These are phyloP conservation scores for Takifugu rubripes DNA, from an alignment of 2,797 vertebrate genomes.

Conservation along the genomic window DNA sequence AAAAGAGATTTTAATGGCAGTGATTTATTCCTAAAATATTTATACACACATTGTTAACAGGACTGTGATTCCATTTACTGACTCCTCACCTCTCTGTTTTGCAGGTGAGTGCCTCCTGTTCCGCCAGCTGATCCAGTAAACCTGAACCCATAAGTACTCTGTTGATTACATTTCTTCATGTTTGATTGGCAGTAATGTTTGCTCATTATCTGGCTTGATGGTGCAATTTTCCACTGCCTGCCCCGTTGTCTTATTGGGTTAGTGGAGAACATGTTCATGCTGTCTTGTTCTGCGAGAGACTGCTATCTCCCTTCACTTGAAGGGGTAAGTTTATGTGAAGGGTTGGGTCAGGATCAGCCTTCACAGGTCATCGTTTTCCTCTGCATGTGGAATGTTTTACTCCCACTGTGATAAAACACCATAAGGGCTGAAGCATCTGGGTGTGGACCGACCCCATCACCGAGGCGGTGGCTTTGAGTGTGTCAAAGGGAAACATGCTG, in stretches of 20 bases:
- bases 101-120: constrained; percentile 69
- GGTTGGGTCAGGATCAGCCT: constrained; percentile 31
- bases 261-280: background rate
- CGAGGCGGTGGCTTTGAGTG: constrained; percentile 9
- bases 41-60: no score
- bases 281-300: constrained; percentile 15
- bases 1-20: no score
- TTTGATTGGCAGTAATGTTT: background rate
- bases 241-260: background rate
- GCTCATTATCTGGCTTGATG: background rate
- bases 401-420: background rate
- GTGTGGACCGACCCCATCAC: constrained; percentile 24
- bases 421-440: constrained; percentile 26
- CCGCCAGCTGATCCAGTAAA: constrained; percentile 21
- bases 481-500: no score
- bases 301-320: constrained; percentile 7
- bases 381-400: constrained; percentile 53
- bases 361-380: constrained; percentile 18
- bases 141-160: constrained; percentile 53
- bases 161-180: background rate
- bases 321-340: background rate
- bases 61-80: background rate
- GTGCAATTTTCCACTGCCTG: background rate
- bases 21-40: no score
- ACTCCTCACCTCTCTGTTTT: constrained; percentile 51